phyloP scores from a whole-genome alignment of 2,888 invertebrate genomes.

The Lumbricus terrestris region DNA sequence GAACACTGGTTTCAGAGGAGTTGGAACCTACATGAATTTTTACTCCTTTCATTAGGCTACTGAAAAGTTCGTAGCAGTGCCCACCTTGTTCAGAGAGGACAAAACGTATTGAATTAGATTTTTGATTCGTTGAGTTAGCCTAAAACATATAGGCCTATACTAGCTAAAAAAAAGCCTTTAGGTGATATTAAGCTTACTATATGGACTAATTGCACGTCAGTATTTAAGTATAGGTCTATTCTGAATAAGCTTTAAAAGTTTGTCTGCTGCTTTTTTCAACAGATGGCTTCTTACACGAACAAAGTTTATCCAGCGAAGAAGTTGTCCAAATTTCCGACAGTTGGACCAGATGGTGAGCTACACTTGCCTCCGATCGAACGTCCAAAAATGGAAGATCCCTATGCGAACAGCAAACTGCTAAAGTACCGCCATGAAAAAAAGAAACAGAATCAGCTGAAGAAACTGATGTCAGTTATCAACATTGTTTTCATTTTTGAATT shows the following conservation, averaged over 20 bases:
- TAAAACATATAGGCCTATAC: no score
- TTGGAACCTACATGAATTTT: background rate
- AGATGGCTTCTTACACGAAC: background rate
- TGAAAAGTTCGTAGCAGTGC: background rate
- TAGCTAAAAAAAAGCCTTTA: no score
- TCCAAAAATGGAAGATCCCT: slow-evolving; percentile 51
- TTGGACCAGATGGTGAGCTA: slow-evolving; percentile 36
- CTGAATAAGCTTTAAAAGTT: background rate
- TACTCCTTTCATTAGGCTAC: no score
- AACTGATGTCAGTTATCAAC: slow-evolving; percentile 53
- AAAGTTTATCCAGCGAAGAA: background rate
- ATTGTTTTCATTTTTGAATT: no score
- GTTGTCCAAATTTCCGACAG: background rate
- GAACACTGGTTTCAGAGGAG: background rate
- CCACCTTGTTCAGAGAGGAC: background rate
- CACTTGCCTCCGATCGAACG: slow-evolving; percentile 53
- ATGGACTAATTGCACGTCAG: background rate
- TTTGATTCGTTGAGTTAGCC: no score
- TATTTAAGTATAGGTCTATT: background rate
- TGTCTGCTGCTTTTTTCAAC: background rate
- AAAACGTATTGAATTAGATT: background rate
- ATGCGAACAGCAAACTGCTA: slow-evolving; percentile 57
- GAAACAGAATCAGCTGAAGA: slow-evolving; percentile 53
- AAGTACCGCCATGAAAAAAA: slow-evolving; percentile 54
- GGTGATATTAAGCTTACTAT: no score